A percentile compares a stretch with the other conserved stretches of the same genome.
Evolutionary conservation across 2,797 vertebrate species (phyloP).

Genomic region (Pangasius sanitwongsei): DNA sequence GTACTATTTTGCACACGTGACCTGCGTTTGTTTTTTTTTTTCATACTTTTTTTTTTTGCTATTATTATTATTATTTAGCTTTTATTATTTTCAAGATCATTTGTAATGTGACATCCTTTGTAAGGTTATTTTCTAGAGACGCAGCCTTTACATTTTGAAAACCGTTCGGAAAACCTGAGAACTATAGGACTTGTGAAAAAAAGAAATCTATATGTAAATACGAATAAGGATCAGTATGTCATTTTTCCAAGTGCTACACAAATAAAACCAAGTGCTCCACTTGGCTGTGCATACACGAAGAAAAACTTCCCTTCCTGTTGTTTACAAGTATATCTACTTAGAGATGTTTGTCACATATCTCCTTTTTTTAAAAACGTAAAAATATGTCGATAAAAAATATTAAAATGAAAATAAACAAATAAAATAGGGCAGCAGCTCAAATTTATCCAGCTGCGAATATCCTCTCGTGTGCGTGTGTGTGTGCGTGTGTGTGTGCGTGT

Average conservation of each 20-base stretch:
- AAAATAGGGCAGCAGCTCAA: constrained; percentile 54
- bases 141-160: constrained; percentile 74
- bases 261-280: constrained; percentile 78
- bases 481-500: constrained; percentile 77
- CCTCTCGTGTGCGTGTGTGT: constrained; percentile 76
- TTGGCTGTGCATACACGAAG: constrained; percentile 83
- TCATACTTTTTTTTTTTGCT: neutral
- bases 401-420: constrained; percentile 33
- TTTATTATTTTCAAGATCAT: constrained; percentile 55
- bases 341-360: constrained; percentile 90
- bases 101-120: constrained; percentile 67
- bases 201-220: constrained; percentile 73
- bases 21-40: constrained; percentile 53
- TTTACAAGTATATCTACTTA: constrained; percentile 92
- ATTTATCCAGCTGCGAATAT: constrained; percentile 73
- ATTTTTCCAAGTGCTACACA: constrained; percentile 60
- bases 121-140: constrained; percentile 70
- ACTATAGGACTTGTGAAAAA: constrained; percentile 66
- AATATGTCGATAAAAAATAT: constrained; percentile 70
- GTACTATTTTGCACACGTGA: constrained; percentile 89
- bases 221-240: constrained; percentile 62
- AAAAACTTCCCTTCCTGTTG: constrained; percentile 84
- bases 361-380: constrained; percentile 50
- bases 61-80: constrained; percentile 19
- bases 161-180: constrained; percentile 67